A percentile compares a stretch with the other conserved stretches of the same genome.
phyloP scores from a whole-genome alignment of 1,140 invertebrate species.

The Plodia interpunctella region DNA sequence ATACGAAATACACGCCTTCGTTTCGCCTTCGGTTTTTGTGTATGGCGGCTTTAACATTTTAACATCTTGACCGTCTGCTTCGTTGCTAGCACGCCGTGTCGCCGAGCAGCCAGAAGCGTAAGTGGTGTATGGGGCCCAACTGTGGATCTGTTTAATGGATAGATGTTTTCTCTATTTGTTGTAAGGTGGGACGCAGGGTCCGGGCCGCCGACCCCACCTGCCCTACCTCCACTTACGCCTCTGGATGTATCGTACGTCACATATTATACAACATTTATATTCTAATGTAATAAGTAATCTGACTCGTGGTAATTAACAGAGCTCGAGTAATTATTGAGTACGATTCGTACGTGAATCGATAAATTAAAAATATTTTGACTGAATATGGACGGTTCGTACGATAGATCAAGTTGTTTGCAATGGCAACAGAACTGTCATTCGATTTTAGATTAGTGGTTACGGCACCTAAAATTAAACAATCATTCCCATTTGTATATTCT shows the following conservation, averaged over 20 bases:
- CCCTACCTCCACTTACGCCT: constrained; percentile 77
- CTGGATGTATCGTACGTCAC: constrained; percentile 78
- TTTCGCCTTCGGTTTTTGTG: too few species aligned
- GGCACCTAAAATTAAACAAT: too few species aligned
- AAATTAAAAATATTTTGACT: too few species aligned
- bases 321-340: constrained; percentile 11
- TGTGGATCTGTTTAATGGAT: constrained; percentile 60
- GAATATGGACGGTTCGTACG: too few species aligned
- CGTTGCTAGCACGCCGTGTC: constrained; percentile 23
- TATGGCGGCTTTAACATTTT: too few species aligned
- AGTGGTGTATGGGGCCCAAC: constrained; percentile 67
- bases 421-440: too few species aligned
- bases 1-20: too few species aligned
- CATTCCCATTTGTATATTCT: too few species aligned
- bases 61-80: neutral
- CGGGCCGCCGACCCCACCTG: constrained; percentile 74
- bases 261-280: constrained; percentile 31
- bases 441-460: too few species aligned
- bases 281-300: constrained; percentile 10
- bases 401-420: too few species aligned
- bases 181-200: constrained; percentile 75
- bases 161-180: constrained; percentile 72
- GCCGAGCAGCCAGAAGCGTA: constrained; percentile 66
- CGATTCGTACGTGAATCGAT: neutral
- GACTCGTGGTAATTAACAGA: constrained; percentile 51